Percentiles rank a stretch among this genome's conserved stretches.
Evolutionary conservation across 2,888 invertebrate species (phyloP).

Genomic region (Lepidonotus clava): DNA sequence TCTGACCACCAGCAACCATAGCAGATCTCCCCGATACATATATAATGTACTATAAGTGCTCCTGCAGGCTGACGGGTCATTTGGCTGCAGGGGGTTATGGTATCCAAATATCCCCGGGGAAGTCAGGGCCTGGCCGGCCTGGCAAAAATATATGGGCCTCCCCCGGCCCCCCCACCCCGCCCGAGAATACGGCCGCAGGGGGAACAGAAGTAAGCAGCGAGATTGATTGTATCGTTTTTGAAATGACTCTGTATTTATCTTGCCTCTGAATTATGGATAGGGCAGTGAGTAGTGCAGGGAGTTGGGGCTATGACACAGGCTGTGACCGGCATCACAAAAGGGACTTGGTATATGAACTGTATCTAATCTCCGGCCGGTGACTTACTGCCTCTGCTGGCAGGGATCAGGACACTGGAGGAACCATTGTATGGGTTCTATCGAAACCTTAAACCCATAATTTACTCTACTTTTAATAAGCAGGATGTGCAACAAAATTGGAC

Average conservation of each 20-base stretch:
- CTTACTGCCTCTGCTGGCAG: neutral
- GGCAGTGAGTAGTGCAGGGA: neutral
- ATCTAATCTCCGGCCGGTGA: neutral
- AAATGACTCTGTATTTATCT: constrained; percentile 34
- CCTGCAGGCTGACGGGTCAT: constrained; percentile 2
- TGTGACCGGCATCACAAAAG: neutral
- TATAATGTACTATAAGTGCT: constrained; percentile 16
- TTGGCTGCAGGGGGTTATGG: constrained; percentile 19
- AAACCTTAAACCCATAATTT: too few species aligned
- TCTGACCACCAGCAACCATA: neutral
- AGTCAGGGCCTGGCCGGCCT: neutral
- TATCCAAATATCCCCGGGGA: constrained; percentile 22
- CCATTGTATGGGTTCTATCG: neutral
- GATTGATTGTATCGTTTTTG: constrained; percentile 35
- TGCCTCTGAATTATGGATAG: neutral
- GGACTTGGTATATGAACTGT: neutral
- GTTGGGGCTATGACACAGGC: constrained; percentile 3
- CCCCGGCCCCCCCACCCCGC: neutral
- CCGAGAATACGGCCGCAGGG: neutral
- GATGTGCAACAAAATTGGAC: too few species aligned
- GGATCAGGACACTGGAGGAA: neutral
- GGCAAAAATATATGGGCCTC: neutral
- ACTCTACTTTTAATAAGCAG: too few species aligned
- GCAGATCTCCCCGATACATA: constrained; percentile 8
- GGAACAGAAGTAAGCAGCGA: neutral